Conservation (phyloP, 2,888 invertebrate species). For the Eupithecia abbreviata region DNA sequence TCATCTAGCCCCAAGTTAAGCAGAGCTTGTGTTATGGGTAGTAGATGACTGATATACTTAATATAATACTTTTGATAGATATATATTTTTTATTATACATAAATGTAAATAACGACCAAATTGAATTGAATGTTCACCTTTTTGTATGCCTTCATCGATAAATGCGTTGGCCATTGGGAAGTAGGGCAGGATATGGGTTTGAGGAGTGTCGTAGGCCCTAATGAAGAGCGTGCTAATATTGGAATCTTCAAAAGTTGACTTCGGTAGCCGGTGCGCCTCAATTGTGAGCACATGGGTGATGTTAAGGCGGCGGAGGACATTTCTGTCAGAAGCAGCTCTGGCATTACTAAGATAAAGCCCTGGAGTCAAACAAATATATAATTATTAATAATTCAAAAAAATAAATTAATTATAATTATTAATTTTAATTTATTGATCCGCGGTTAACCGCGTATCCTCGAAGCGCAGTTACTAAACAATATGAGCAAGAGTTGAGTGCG, state of each 20-base stretch:
- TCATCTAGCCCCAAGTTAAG: too few species aligned
- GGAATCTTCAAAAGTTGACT: slow-evolving; percentile 65
- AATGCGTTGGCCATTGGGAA: slow-evolving; percentile 80
- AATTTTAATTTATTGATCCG: too few species aligned
- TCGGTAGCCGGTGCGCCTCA: slow-evolving; percentile 72
- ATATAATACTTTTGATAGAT: too few species aligned
- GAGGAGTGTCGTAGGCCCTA: slow-evolving; percentile 76
- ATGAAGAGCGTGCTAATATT: slow-evolving; percentile 76
- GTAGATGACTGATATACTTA: too few species aligned
- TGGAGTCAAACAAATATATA: slow-evolving; percentile 31
- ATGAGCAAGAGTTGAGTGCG: too few species aligned
- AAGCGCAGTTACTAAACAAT: too few species aligned
- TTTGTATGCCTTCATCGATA: slow-evolving; percentile 84
- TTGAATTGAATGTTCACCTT: slow-evolving; percentile 46
- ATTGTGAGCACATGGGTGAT: slow-evolving; percentile 80
- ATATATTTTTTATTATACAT: too few species aligned
- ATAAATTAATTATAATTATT: too few species aligned
- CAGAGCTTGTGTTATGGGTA: too few species aligned
- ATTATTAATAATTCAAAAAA: too few species aligned
- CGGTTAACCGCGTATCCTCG: too few species aligned
- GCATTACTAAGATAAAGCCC: slow-evolving; percentile 79
- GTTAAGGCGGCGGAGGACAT: slow-evolving; percentile 68
- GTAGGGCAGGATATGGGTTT: slow-evolving; percentile 75
- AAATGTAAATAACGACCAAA: neutral
- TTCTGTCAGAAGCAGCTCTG: slow-evolving; percentile 67